Percentiles rank a stretch among this genome's conserved stretches.
These are phyloP conservation scores for Orycteropus afer DNA, from an alignment of 2,113 vertebrate species.

Conservation along the genomic window DNA sequence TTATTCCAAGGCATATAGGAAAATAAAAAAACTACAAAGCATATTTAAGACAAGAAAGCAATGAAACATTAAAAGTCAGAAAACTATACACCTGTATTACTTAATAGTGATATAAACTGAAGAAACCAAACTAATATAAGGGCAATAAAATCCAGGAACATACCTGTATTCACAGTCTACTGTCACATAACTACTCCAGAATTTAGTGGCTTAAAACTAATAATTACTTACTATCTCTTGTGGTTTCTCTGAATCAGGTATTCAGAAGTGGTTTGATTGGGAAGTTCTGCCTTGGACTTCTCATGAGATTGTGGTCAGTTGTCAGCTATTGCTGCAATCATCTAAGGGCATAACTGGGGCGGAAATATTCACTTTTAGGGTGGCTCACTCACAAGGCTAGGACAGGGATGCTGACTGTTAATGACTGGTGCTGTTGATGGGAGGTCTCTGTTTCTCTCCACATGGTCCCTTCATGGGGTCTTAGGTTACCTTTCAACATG, in stretches of 20 bases:
- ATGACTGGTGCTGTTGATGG: neutral
- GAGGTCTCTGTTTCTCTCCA: neutral
- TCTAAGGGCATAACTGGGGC: neutral
- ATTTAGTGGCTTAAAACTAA: neutral
- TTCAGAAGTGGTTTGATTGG: neutral
- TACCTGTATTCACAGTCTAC: neutral
- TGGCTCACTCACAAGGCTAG: neutral
- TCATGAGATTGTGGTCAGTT: neutral
- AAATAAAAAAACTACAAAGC: neutral
- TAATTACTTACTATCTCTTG: neutral
- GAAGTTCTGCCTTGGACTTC: neutral
- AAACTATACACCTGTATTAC: neutral
- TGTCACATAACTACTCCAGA: neutral
- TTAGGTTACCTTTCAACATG: neutral
- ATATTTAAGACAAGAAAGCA: neutral
- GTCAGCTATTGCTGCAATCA: neutral
- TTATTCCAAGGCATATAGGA: neutral
- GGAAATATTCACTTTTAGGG: too few relatives aligned
- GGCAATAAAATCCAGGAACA: neutral
- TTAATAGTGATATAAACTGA: neutral
- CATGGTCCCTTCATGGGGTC: neutral
- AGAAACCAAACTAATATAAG: neutral
- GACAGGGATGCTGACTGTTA: neutral
- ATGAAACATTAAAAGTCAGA: neutral
- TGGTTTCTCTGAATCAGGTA: neutral